phyloP scores from a whole-genome alignment of 2,797 vertebrate genomes.

The Spinus pinus region DNA sequence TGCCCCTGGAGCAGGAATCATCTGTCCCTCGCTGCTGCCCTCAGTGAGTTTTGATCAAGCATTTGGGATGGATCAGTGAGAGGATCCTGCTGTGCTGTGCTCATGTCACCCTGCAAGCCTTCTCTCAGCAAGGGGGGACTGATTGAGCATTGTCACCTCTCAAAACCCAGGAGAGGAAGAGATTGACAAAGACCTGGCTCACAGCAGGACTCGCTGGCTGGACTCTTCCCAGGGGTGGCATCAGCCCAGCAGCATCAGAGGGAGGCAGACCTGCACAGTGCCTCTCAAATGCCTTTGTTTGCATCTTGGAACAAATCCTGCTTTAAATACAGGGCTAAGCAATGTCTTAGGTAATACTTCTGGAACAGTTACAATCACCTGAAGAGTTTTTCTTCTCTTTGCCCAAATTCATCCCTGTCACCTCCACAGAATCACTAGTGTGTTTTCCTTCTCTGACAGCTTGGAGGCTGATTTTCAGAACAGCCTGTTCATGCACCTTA shows the following conservation, averaged over 20 bases:
- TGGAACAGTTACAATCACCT: background rate
- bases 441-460: background rate
- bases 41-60: background rate
- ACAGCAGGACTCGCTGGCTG: accelerated
- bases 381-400: background rate
- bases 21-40: background rate
- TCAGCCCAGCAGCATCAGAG: background rate
- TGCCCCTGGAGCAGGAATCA: background rate
- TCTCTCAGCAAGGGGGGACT: background rate
- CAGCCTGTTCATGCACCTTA: background rate
- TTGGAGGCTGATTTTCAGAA: background rate
- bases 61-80: background rate
- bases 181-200: background rate
- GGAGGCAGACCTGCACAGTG: background rate
- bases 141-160: background rate
- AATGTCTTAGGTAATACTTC: background rate
- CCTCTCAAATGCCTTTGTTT: background rate
- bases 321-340: background rate
- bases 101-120: background rate
- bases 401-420: background rate
- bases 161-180: background rate
- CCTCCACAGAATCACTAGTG: background rate
- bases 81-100: background rate
- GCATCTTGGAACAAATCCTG: background rate
- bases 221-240: background rate